Conservation (phyloP, 2,888 invertebrate genomes). For the Panopea generosa region DNA sequence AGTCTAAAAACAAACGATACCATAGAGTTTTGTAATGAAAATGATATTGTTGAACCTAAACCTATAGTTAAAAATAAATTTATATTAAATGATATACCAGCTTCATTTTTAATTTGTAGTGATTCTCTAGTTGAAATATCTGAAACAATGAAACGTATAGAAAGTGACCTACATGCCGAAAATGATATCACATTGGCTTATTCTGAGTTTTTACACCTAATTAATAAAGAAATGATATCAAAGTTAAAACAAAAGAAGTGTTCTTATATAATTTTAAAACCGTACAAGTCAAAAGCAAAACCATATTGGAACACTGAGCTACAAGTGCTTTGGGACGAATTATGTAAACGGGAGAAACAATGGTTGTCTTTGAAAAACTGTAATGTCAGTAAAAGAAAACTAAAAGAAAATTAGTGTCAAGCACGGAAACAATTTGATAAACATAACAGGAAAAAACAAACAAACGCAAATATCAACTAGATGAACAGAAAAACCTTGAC, state of each 20-base stretch:
- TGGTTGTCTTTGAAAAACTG: slow-evolving; percentile 2
- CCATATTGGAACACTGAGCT: slow-evolving; percentile 9
- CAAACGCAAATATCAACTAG: slow-evolving; percentile 8
- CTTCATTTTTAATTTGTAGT: not conserved
- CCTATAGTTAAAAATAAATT: too few species aligned
- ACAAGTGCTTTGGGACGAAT: slow-evolving; percentile 8
- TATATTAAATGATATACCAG: too few species aligned
- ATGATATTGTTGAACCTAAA: too few species aligned
- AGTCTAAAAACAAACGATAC: not conserved
- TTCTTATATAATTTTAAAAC: not conserved
- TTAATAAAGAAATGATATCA: slow-evolving; percentile 7
- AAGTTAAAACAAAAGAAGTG: not conserved
- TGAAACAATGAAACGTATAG: not conserved
- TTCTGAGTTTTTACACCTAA: not conserved
- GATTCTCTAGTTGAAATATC: not conserved
- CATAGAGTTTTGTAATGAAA: too few species aligned
- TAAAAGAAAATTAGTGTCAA: not conserved
- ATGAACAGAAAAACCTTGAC: slow-evolving; percentile 2
- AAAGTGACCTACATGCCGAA: not conserved
- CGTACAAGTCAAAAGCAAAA: slow-evolving; percentile 9
- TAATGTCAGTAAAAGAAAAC: not conserved
- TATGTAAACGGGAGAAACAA: slow-evolving; percentile 2
- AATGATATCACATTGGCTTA: slow-evolving; percentile 2
- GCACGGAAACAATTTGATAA: slow-evolving; percentile 9
- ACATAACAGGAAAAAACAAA: slow-evolving; percentile 8